Base-by-base conservation (phyloP, 2,888 invertebrate genomes). In the Lycophotia porphyrea region DNA sequence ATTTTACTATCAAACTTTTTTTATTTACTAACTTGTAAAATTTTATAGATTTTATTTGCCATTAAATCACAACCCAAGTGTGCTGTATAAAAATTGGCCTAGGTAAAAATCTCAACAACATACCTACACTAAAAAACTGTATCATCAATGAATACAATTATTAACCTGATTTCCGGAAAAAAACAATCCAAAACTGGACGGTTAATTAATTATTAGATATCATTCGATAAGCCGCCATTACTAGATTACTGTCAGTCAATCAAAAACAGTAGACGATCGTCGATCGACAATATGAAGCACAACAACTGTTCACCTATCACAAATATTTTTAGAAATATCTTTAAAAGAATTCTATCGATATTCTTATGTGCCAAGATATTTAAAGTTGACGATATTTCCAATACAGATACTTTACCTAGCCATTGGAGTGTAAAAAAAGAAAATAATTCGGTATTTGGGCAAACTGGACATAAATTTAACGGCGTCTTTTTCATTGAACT, bases 321-420 rank as follows among this genome's bases (percentile, higher is more conserved):
- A 60, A 78, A 65, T 31, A 42, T n/a, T 18, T 34, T 87, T 5
- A 47, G 27, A 31, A 82, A 68, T 63, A 36, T 82, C 0, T 68
- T 61, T n/a, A 74, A 71, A 36, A 61, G 36, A 66, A 27, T 84
- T 15, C 0, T 78, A 5, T 52, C 76, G 24, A 52, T 84, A 39
- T 63, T 76, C 1, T 2, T 58, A 15, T 88, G 81, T 68, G 21
- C 31, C 1, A 86, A 80, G 5, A 39, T 69, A 13, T 60, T 73
- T 34, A 77, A 67, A 61, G 15, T 42, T 13, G 34, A 42, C 31
- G 67, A 82, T 79, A 74, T 78, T 55, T 88, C 90, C 9, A 85
- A 90, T 58, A 78, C 81, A 21, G 88, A 91, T 39, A 91, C 91
- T n/a, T 80, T 91, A 18, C 84, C 89, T 0, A 88, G 89, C 82